phyloP scores from a whole-genome alignment of 2,113 vertebrate genomes.

The Xenopus laevis region DNA sequence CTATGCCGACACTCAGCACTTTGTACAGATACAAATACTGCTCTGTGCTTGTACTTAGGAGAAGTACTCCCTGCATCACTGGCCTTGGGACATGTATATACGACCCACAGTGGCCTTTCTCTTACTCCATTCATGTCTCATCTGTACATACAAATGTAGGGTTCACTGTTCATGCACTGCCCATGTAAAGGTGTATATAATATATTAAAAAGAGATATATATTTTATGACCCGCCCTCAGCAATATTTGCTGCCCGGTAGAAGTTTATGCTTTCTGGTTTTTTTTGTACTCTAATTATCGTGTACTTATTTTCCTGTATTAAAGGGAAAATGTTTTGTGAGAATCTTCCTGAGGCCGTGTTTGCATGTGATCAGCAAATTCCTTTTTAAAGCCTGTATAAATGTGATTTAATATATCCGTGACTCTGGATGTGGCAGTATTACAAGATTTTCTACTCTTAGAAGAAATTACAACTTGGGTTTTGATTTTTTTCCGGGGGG shows the following conservation, averaged over 20 bases:
- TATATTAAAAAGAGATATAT: conserved; percentile 3
- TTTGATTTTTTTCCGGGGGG: too few relatives aligned
- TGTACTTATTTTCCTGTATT: background rate
- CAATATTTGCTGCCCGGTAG: background rate
- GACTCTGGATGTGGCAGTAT: too few relatives aligned
- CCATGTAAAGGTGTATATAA: conserved; percentile 13
- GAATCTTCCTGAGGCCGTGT: background rate
- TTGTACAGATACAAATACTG: too few relatives aligned
- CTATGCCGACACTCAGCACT: too few relatives aligned
- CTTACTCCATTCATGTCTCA: too few relatives aligned
- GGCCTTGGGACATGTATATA: too few relatives aligned
- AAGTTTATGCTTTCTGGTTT: background rate
- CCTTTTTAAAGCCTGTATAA: background rate
- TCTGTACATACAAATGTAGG: too few relatives aligned
- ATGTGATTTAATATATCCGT: conserved; percentile 23
- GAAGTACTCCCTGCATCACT: too few relatives aligned
- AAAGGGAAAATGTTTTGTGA: conserved; percentile 1
- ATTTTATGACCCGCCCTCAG: conserved; percentile 7
- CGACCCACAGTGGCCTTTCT: too few relatives aligned
- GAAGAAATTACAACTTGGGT: too few relatives aligned
- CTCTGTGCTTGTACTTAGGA: too few relatives aligned
- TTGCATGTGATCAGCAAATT: background rate
- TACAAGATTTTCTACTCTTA: too few relatives aligned
- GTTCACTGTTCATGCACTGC: background rate
- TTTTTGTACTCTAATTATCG: background rate